Evolutionary conservation across 2,797 vertebrate genomes (phyloP), one percentile per base, ranked within the genome.

Genomic region (Pempheris klunzingeri): DNA sequence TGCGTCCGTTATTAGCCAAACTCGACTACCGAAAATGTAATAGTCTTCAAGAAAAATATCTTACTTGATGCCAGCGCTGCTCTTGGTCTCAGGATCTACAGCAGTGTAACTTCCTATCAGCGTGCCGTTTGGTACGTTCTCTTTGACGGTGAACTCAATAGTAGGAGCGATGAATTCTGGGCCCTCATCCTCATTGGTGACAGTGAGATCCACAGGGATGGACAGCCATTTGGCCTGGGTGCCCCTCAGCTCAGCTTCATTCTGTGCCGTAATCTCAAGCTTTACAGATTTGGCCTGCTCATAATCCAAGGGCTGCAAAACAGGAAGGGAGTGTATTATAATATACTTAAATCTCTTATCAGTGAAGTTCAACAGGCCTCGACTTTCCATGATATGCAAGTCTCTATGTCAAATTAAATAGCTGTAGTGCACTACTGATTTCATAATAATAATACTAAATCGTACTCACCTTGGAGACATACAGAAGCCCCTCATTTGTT

Each of bases 401-500:
- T 46, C 28, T 58, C 7, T 17, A 2, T 32, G 1, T 32, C 3
- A 22, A 22, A 17, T 20, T 32, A 10, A 26, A 28, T 26, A 63
- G 18, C 5, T 14, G 1, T 28, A 26, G 11, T 24, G 4, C 3
- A 46, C 9, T 17, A 64, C 5, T 12, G 12, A 26, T 50, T 30
- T 41, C 1, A 44, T 30, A 11, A 7, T 9, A 36, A 30, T 17
- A 38, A 24, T 26, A 61, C 2, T 2, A 58, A 17, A 22, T 49
- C 11, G 5, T 0, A 30, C 80, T 88, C 76, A 98, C 97, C 95
- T 97, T 97, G 15, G 90, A 22, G 49, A 96, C 86, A 77, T 93
- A 95, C 17, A 99, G 77, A 52, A 96, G 84, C 10, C 95, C 97
- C 12, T 96, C 95, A 1, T 99, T 98, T 30, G 95, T 97, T 20